phyloP scores from a whole-genome alignment of 2,797 vertebrate species.

The Oreochromis mossambicus region DNA sequence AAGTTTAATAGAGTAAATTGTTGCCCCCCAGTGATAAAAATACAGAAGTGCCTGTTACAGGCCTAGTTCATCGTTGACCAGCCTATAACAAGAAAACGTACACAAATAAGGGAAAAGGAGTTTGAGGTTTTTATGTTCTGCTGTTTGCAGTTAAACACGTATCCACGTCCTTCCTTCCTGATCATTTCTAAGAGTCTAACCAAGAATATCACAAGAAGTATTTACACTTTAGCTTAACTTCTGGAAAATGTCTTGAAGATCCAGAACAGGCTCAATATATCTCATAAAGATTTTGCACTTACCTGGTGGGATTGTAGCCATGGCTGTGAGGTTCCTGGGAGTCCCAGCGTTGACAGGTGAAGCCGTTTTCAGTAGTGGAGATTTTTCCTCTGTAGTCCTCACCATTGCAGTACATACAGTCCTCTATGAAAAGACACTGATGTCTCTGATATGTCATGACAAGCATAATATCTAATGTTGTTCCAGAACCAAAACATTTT shows the following conservation, averaged over 20 bases:
- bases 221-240: neutral
- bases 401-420: slow-evolving; percentile 92
- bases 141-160: too few relatives aligned
- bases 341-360: slow-evolving; percentile 74
- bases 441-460: neutral
- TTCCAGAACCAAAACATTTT: neutral
- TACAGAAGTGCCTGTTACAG: too few relatives aligned
- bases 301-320: slow-evolving; percentile 87
- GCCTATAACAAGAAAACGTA: too few relatives aligned
- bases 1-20: too few relatives aligned
- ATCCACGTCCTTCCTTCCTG: too few relatives aligned
- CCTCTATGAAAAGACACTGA: slow-evolving; percentile 69
- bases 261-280: too few relatives aligned
- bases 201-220: too few relatives aligned
- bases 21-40: too few relatives aligned
- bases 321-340: slow-evolving; percentile 86
- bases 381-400: slow-evolving; percentile 87
- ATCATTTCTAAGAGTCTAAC: too few relatives aligned
- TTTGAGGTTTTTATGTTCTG: too few relatives aligned
- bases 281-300: neutral
- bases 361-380: slow-evolving; percentile 77
- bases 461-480: neutral
- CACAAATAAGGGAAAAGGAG: too few relatives aligned
- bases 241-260: neutral
- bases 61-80: too few relatives aligned